Conservation (phyloP, 2,888 invertebrate species). For the Smittia aterrima region DNA sequence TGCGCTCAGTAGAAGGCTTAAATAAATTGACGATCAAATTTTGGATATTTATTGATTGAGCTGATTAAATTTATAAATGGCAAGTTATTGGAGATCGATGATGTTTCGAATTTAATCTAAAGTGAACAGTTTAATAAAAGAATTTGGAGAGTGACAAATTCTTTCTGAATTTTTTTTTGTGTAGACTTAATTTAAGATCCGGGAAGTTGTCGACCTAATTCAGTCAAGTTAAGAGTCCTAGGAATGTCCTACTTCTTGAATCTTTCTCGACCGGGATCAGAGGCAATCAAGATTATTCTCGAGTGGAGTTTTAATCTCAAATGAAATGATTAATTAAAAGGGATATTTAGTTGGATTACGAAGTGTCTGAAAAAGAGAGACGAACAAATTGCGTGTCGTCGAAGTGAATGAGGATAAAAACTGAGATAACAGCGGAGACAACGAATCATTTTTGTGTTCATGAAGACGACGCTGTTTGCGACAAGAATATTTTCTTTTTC, state of each 20-base stretch:
- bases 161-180: not conserved
- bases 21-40: no score
- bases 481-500: not conserved
- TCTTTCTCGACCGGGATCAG: no score
- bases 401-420: not conserved
- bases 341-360: not conserved
- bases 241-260: no score
- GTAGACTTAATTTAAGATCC: not conserved
- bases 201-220: not conserved
- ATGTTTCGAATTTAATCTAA: no score
- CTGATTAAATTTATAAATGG: no score
- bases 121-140: no score
- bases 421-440: not conserved
- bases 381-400: no score
- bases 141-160: not conserved
- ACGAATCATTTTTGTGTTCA: no score
- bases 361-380: not conserved
- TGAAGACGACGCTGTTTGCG: not conserved
- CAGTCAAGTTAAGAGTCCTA: not conserved
- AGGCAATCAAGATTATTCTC: no score
- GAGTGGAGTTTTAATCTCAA: not conserved
- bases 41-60: no score
- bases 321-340: slow-evolving; percentile 29
- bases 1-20: no score
- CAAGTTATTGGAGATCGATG: no score